These are phyloP conservation scores for Drepanosiphum platanoidis DNA, from an alignment of 2,888 invertebrate genomes.

Conservation along the genomic window DNA sequence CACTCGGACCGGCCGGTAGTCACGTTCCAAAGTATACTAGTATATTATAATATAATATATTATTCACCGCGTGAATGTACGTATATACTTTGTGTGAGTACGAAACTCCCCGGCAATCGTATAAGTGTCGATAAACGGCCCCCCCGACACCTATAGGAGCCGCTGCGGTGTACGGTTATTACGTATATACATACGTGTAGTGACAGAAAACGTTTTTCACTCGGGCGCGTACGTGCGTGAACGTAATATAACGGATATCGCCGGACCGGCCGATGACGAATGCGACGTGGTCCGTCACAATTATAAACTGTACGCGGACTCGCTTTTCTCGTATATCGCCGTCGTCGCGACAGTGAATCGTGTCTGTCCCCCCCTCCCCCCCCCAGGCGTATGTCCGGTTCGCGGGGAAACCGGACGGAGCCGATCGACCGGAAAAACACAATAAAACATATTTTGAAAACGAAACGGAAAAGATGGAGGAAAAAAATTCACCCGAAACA, in stretches of 20 bases:
- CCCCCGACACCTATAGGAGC: background rate
- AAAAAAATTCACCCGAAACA: too few species aligned
- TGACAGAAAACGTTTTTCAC: background rate
- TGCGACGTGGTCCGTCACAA: slow-evolving; percentile 17
- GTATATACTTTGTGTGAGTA: too few species aligned
- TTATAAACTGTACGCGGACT: background rate
- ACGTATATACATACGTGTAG: too few species aligned
- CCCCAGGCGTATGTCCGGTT: background rate
- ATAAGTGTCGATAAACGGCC: background rate
- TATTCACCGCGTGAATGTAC: background rate
- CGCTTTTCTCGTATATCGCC: background rate
- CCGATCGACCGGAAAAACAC: slow-evolving; percentile 35
- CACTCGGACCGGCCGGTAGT: slow-evolving; percentile 16
- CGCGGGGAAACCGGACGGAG: slow-evolving; percentile 21
- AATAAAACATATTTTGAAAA: too few species aligned
- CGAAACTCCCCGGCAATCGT: background rate
- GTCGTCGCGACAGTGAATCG: background rate
- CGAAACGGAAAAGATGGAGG: too few species aligned
- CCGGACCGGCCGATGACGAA: slow-evolving; percentile 11
- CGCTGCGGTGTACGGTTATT: background rate
- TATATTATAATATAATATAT: background rate
- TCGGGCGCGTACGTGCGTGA: background rate
- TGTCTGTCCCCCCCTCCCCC: too few species aligned
- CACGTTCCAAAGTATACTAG: slow-evolving; percentile 6
- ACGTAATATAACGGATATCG: background rate